Evolutionary conservation across 1,140 invertebrate genomes (phyloP).

Genomic region (Cotesia vestalis): DNA sequence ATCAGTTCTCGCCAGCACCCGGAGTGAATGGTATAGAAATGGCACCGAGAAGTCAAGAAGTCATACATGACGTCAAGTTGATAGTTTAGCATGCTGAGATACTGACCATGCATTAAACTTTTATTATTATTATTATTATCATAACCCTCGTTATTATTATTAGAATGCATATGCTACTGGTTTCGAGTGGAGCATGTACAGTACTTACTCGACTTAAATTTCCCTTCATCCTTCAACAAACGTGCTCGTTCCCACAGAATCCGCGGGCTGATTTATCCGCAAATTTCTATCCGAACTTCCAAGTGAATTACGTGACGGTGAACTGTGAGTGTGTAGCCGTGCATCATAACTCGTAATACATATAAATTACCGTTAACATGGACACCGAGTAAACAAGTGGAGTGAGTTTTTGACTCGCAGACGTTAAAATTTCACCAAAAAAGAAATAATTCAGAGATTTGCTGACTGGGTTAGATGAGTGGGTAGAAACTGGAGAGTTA

Average conservation of each 20-base stretch:
- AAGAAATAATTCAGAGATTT: not conserved
- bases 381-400: slow-evolving; percentile 14
- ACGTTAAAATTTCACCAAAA: not conserved
- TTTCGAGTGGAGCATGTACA: no score
- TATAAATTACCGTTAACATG: slow-evolving; percentile 27
- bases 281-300: slow-evolving; percentile 32
- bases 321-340: slow-evolving; percentile 23
- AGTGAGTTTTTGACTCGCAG: not conserved
- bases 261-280: slow-evolving; percentile 35
- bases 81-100: slow-evolving; percentile 1
- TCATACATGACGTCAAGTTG: not conserved
- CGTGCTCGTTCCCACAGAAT: slow-evolving; percentile 10
- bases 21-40: not conserved
- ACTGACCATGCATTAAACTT: slow-evolving; percentile 12
- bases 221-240: not conserved
- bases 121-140: not conserved
- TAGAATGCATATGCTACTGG: not conserved
- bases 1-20: not conserved
- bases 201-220: no score
- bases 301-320: slow-evolving; percentile 34
- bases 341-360: slow-evolving; percentile 39
- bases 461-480: not conserved
- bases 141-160: no score
- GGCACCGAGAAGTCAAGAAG: not conserved
- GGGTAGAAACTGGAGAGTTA: not conserved